These are phyloP conservation scores for Tangara arthus DNA, from an alignment of 2,797 vertebrate species.

Conservation along the genomic window DNA sequence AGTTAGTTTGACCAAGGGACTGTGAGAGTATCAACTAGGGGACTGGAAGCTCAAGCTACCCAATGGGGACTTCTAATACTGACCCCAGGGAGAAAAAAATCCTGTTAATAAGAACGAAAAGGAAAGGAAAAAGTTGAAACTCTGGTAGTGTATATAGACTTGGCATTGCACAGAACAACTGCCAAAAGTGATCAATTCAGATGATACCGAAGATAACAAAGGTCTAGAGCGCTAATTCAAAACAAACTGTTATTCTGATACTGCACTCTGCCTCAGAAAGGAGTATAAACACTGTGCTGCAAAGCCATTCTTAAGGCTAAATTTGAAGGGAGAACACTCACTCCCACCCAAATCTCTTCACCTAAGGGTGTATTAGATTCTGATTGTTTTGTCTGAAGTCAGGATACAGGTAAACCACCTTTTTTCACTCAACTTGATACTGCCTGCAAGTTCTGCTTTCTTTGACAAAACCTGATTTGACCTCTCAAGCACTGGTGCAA, in stretches of 20 bases:
- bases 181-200: neutral
- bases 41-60: neutral
- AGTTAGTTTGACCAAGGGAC: neutral
- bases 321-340: neutral
- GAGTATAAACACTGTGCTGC: neutral
- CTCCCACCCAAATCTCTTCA: neutral
- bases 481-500: accelerated
- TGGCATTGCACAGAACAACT: neutral
- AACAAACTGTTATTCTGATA: neutral
- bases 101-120: neutral
- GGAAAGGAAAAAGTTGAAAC: neutral
- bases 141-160: neutral
- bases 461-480: neutral
- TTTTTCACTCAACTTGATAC: neutral
- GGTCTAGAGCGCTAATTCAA: neutral
- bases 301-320: neutral
- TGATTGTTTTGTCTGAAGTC: neutral
- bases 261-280: neutral
- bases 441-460: neutral
- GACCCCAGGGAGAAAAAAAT: neutral
- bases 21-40: neutral
- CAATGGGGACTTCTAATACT: neutral
- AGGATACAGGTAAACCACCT: neutral
- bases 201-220: neutral
- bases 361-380: neutral